Evolutionary conservation across 2,888 invertebrate genomes (phyloP), one percentile per base, ranked within the genome.

Genomic region (Sussaba pulchella): DNA sequence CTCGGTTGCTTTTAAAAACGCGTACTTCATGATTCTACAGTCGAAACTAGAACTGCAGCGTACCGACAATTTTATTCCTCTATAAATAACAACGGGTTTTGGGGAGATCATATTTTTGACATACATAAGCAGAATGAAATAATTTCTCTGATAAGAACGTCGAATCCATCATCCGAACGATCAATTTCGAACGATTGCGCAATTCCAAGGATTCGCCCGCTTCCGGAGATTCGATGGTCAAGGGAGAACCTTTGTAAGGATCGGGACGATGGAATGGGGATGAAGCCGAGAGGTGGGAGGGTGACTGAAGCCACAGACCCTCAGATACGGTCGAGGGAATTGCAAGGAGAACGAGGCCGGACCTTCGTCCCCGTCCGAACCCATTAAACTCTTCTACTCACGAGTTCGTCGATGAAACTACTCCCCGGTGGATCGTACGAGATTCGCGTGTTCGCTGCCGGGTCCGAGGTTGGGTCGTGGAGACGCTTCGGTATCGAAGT

Each of bases 341-440:
- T 43, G 61, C n/a, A 21, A 31, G 52, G 45, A 57, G 47, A 67
- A 61, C 24, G 12, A 24, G 14, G n/a, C 21, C 57, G 71, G 43
- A 75, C 61, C 45, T 61, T 69, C 74, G 63, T 75, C 69, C 69
- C 72, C 64, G 75, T 75, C 76, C 59, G 63, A 82, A 79, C 63
- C 82, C 82, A 83, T 83, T 83, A 83, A 83, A 83, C 77, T 82
- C 82, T 81, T 83, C 79, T 76, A 78, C 72, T 70, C 64, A 57
- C 64, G 72, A 76, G 66, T 79, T 73, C 54, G 66, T 77, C 79
- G 81, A 81, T 73, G 78, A 57, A 83, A 79, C 76, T 74, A 79
- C 59, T 75, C 73, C 76, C 66, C 81, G 57, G 41, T 57, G 31
- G 72, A 50, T 47, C 72, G 72, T 61, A 67, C 71, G 71, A 63